phyloP scores from a whole-genome alignment of 2,888 invertebrate species.

The Ptilodon capucinus region DNA sequence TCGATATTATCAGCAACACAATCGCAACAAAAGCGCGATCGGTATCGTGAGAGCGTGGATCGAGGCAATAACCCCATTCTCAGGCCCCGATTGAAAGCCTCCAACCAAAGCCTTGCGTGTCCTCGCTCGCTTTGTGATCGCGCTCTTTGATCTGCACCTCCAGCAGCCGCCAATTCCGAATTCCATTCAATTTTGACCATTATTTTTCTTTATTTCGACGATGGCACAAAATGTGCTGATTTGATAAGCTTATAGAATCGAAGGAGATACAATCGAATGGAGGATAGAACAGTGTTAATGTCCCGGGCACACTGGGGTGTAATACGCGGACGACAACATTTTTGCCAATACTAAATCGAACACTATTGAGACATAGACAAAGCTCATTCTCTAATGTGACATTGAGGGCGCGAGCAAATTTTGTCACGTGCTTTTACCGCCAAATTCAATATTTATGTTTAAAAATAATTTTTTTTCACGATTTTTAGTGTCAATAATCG shows the following conservation, averaged over 20 bases:
- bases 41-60: conserved; percentile 28
- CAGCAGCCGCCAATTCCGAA: conserved; percentile 50
- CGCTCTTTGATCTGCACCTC: conserved; percentile 53
- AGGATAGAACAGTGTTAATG: not conserved
- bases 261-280: not conserved
- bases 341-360: too few relatives aligned
- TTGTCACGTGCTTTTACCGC: too few relatives aligned
- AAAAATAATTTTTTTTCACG: too few relatives aligned
- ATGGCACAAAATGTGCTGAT: conserved; percentile 8
- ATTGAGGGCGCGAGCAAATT: too few relatives aligned
- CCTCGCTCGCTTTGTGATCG: conserved; percentile 50
- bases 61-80: conserved; percentile 35
- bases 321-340: too few relatives aligned
- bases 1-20: conserved; percentile 17
- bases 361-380: too few relatives aligned
- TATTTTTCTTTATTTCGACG: conserved; percentile 39
- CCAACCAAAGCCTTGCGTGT: conserved; percentile 35
- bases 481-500: too few relatives aligned
- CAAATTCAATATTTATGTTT: too few relatives aligned
- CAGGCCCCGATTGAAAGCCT: conserved; percentile 29
- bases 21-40: conserved; percentile 22
- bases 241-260: conserved; percentile 4
- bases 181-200: conserved; percentile 62
- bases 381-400: too few relatives aligned
- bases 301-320: too few relatives aligned